Base-by-base conservation (phyloP, 2,797 vertebrate species). In the Channa striata region DNA sequence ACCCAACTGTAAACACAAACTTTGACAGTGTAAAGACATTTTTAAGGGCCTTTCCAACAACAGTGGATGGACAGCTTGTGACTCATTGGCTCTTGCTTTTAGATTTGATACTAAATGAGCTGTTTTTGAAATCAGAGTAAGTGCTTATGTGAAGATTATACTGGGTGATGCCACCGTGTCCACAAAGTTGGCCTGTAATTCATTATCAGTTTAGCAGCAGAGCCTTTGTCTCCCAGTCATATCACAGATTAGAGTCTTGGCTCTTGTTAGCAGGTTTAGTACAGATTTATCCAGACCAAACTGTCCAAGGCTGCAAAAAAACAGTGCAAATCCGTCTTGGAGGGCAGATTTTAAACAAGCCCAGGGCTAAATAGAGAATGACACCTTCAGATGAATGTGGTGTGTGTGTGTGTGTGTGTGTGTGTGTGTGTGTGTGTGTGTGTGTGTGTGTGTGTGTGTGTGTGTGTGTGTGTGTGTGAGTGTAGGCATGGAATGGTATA, bases 211-310 rank as follows among this genome's bases (percentile, higher is more conserved):
- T 86, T 54, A 86, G 76, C 73, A 77, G 64, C 65, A 77, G 80
- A 72, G 79, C 74, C 65, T 85, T 86, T 88, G 87, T 86, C 65
- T 86, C 71, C 48, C 68, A 56, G 73, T 84, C 82, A 87, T 87
- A 82, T 86, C 80, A 71, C 82, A 87, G 88, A 89, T 89, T 88
- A 89, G 56, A 85, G 72, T 59, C 62, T 80, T 89, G 83, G 89
- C 83, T 85, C 70, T 81, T 71, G 78, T 84, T 80, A 78, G 59
- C 69, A 78, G 86, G 74, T 81, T 84, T 72, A 71, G 67, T 20
- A 6, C 59, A 87, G 83, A 83, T 89, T 86, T 89, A 85, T 80
- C 61, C 66, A 37, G 60, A 72, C 58, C 16, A 11, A 84, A 78
- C 60, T 68, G 78, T 72, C 68, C 14, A 59, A 78, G 74, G 85